phyloP scores from a whole-genome alignment of 2,888 invertebrate genomes.

The Catocala fraxini region DNA sequence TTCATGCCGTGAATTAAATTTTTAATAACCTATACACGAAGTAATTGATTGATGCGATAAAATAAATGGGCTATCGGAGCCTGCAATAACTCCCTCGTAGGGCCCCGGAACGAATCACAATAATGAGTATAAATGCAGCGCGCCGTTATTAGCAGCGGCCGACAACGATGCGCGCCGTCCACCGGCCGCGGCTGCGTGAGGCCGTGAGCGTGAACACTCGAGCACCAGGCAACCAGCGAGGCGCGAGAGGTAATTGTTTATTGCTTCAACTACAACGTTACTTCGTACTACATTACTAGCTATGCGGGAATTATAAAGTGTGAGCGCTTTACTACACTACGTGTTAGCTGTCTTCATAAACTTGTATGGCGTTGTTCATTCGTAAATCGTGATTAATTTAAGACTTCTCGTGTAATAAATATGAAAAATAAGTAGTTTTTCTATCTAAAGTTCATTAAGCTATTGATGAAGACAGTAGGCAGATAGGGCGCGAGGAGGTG shows the following conservation, averaged over 20 bases:
- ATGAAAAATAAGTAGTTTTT: conserved; percentile 41
- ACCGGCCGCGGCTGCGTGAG: too few species aligned
- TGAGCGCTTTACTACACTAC: conserved; percentile 15
- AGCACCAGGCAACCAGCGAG: too few species aligned
- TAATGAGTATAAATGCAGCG: conserved; percentile 65
- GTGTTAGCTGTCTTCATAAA: conserved; percentile 19
- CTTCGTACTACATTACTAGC: background rate
- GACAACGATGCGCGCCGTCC: conserved; percentile 21
- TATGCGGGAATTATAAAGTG: conserved; percentile 11
- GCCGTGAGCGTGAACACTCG: conserved; percentile 8
- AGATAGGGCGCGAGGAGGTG: conserved; percentile 60
- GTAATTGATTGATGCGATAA: conserved; percentile 81
- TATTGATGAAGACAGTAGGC: conserved; percentile 66
- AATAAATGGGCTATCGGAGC: conserved; percentile 69
- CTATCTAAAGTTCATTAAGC: conserved; percentile 54
- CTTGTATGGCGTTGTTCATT: conserved; percentile 16
- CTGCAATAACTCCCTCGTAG: conserved; percentile 57
- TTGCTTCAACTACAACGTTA: background rate
- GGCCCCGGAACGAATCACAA: conserved; percentile 68
- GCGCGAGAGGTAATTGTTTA: conserved; percentile 3
- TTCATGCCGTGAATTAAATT: conserved; percentile 70
- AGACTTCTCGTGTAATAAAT: conserved; percentile 23
- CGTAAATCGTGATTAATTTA: conserved; percentile 25
- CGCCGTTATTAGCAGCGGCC: conserved; percentile 34
- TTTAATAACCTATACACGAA: conserved; percentile 71